Evolutionary conservation across 2,888 invertebrate species (phyloP).

Genomic region (Mycogona germanica): DNA sequence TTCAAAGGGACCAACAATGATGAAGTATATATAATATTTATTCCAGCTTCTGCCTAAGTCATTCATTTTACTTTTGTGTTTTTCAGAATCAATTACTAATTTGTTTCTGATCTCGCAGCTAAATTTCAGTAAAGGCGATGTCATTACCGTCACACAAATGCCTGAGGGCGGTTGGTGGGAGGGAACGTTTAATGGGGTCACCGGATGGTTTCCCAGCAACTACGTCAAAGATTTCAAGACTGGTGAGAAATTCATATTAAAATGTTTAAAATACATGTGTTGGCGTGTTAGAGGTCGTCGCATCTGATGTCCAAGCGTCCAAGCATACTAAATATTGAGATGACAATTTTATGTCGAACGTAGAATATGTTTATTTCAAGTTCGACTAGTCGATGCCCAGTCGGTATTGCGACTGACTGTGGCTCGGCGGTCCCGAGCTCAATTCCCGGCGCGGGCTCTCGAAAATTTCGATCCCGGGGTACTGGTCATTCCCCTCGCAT

Average conservation of each 20-base stretch:
- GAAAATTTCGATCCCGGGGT: too few species aligned
- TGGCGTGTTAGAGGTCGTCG: background rate
- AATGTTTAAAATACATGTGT: too few species aligned
- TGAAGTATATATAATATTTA: constrained; percentile 41
- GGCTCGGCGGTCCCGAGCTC: too few species aligned
- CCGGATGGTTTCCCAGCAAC: constrained; percentile 98
- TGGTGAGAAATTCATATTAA: too few species aligned
- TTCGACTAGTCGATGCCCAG: too few species aligned
- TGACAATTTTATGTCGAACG: too few species aligned
- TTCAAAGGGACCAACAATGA: constrained; percentile 96
- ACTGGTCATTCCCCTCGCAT: too few species aligned
- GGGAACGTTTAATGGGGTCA: constrained; percentile 85
- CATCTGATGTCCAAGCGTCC: too few species aligned
- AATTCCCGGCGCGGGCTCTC: too few species aligned
- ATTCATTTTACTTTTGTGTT: constrained; percentile 2
- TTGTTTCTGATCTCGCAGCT: constrained; percentile 43
- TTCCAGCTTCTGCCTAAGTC: background rate
- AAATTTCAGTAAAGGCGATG: constrained; percentile 88
- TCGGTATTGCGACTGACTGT: too few species aligned
- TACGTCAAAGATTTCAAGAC: constrained; percentile 84
- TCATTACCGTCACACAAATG: constrained; percentile 90
- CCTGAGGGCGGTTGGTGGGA: constrained; percentile 99
- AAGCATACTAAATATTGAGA: too few species aligned
- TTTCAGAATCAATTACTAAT: background rate
- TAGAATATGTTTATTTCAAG: too few species aligned